A percentile compares a stretch with the other conserved stretches of the same genome.
phyloP scores from a whole-genome alignment of 2,113 vertebrate genomes.

The Mus spicilegus region DNA sequence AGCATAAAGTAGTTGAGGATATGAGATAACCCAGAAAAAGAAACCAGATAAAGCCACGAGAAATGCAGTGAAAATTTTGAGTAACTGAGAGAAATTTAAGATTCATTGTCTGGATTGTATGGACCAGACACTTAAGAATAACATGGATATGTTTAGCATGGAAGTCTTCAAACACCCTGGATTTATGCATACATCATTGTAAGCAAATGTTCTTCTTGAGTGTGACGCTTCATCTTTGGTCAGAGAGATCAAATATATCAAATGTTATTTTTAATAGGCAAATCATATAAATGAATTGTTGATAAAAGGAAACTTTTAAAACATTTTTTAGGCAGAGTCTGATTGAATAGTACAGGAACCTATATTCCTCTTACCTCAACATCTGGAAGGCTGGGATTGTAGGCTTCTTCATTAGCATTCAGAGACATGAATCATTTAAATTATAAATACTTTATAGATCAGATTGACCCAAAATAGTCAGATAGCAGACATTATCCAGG shows the following conservation, averaged over 20 bases:
- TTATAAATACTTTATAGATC: not conserved
- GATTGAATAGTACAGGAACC: too few relatives aligned
- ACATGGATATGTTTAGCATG: not conserved
- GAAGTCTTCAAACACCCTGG: not conserved
- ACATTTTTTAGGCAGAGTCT: not conserved
- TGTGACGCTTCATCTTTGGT: not conserved
- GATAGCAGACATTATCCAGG: not conserved
- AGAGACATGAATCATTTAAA: constrained; percentile 25
- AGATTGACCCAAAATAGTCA: not conserved
- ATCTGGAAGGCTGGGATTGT: not conserved
- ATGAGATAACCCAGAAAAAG: not conserved
- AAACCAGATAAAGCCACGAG: not conserved
- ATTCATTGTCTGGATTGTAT: not conserved
- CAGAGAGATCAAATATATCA: not conserved
- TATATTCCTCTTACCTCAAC: not conserved
- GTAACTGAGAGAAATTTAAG: not conserved
- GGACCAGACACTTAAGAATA: accelerated
- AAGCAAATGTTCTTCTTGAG: not conserved
- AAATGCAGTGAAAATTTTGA: not conserved
- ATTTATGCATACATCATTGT: not conserved
- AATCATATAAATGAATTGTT: not conserved
- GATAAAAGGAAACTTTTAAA: not conserved
- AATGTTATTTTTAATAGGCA: not conserved
- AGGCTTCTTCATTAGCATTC: not conserved
- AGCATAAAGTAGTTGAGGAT: not conserved